Evolutionary conservation across 2,888 invertebrate species (phyloP), one percentile per base, ranked within the genome.

Genomic region (Panzeria rudis): DNA sequence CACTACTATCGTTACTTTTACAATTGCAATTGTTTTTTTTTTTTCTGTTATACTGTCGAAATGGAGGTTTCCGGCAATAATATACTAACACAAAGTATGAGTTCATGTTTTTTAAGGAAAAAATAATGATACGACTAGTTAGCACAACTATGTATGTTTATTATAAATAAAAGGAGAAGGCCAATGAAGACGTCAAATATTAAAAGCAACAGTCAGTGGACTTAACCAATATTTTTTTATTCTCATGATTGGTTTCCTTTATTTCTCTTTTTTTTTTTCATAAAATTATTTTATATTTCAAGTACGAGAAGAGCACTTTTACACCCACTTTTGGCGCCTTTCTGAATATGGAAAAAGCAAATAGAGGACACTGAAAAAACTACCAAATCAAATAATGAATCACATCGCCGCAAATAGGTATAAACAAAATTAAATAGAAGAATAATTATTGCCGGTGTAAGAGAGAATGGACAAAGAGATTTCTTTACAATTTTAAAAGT

Each of bases 321-420:
- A 17, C 25, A 47, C 8, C 54, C 29, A 25, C 13, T 13, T 41
- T 35, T 17, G 50, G 17, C 17, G 15, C 11, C n/a, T 25, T 23
- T 35, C 20, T 32, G 13, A 13, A 8, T 29, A 35, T 13, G 47
- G 59, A 32, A 68, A 77, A 29, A n/a, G 41, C 47, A 71, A 47
- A 71, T 68, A 75, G 64, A 52, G 59, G 52, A 41, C 73, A 73
- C n/a, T 15, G 62, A 69, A 79, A 44, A 52, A 52, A 23, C 3
- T 9, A 29, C 9, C 59, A 66, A 68, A 68, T 62, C 52, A 72
- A 76, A 84, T 64, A 68, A 68, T 80, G 84, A 84, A 76, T 76
- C 71, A 77, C 54, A 59, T 3, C 23, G 23, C 44, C 35, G 11
- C 23, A 29, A 80, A 50, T 11, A 17, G 47, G 7, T n/a, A 44